A percentile compares a stretch with the other conserved stretches of the same genome.
Conservation (phyloP, 2,888 invertebrate species). For the Lasioglossum leucozonium region DNA sequence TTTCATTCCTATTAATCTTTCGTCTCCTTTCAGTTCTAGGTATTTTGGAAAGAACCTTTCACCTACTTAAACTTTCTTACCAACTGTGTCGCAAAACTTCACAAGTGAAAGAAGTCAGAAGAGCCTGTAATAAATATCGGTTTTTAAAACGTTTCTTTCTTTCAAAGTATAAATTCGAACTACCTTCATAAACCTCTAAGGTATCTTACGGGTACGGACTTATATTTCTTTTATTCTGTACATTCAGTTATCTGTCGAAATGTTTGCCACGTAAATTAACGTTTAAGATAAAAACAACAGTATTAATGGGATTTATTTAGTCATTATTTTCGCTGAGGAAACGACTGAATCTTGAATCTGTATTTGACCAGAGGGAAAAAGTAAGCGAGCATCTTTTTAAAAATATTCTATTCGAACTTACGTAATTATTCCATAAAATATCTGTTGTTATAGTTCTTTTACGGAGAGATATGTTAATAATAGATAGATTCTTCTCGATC, state of each 20-base stretch:
- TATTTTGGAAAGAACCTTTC: constrained; percentile 1
- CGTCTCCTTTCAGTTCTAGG: not conserved
- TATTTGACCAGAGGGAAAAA: not conserved
- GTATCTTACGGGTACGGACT: not conserved
- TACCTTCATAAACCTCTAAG: not conserved
- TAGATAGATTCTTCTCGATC: no score
- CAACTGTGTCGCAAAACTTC: not conserved
- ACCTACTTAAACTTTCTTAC: constrained; percentile 7
- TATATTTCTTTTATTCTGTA: not conserved
- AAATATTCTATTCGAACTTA: not conserved
- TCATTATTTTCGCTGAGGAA: not conserved
- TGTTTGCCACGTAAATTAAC: not conserved
- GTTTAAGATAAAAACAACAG: not conserved
- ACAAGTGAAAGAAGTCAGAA: not conserved
- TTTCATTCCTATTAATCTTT: not conserved
- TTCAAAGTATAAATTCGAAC: not conserved
- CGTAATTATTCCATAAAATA: not conserved
- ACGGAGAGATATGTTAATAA: not conserved
- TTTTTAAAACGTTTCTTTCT: not conserved
- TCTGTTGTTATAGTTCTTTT: not conserved
- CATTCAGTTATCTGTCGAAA: not conserved
- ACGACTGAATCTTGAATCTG: no score
- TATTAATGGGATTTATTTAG: not conserved
- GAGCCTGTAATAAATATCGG: not conserved
- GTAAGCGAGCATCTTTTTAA: not conserved